phyloP scores from a whole-genome alignment of 2,888 invertebrate species.

The Lasioglossum zephyrum region DNA sequence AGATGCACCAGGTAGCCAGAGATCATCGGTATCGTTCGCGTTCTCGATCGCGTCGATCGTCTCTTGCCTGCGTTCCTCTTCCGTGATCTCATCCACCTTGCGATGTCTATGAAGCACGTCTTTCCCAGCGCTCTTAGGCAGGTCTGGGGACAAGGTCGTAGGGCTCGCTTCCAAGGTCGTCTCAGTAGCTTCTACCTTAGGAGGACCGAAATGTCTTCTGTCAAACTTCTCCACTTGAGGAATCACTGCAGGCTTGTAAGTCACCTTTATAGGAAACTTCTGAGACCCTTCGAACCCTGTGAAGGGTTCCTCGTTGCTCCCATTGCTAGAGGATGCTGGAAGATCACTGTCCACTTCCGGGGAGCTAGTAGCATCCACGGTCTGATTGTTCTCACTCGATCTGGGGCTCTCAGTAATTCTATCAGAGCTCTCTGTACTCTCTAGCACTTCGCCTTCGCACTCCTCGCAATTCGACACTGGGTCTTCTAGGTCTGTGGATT shows the following conservation, averaged over 20 bases:
- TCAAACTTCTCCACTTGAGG: constrained; percentile 78
- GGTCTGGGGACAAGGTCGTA: constrained; percentile 64
- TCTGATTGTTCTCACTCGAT: constrained; percentile 14
- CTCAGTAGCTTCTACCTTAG: constrained; percentile 69
- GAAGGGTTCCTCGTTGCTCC: constrained; percentile 69
- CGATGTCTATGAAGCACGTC: constrained; percentile 72
- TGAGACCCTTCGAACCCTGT: constrained; percentile 76
- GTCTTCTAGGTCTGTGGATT: not conserved
- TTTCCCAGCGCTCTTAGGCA: constrained; percentile 74
- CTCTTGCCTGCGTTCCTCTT: constrained; percentile 36
- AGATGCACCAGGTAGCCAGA: constrained; percentile 55
- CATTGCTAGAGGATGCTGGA: constrained; percentile 33
- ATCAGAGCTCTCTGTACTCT: constrained; percentile 25
- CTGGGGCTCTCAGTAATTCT: constrained; percentile 3
- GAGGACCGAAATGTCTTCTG: constrained; percentile 79
- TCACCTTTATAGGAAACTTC: constrained; percentile 75
- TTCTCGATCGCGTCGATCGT: constrained; percentile 39
- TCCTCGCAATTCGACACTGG: constrained; percentile 25
- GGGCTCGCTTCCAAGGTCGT: constrained; percentile 41
- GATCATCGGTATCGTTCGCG: constrained; percentile 51
- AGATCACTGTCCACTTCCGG: constrained; percentile 21
- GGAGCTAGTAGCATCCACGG: constrained; percentile 18
- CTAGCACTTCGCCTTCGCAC: not conserved
- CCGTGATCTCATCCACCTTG: constrained; percentile 57
- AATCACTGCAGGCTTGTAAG: constrained; percentile 66